phyloP scores from a whole-genome alignment of 2,113 vertebrate genomes.

The Prochilodus magdalenae region DNA sequence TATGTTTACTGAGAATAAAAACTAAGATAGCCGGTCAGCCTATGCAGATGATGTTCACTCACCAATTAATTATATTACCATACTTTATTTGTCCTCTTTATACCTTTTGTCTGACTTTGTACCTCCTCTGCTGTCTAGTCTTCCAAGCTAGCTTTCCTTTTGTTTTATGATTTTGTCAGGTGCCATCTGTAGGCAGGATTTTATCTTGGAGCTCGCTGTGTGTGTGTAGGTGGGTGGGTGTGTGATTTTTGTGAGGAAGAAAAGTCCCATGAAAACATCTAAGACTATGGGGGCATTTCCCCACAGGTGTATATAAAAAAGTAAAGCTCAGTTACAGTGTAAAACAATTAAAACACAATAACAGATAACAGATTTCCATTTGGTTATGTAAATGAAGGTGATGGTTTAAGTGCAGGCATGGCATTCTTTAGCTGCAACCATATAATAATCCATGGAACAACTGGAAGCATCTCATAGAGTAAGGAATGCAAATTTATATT shows the following conservation, averaged over 20 bases:
- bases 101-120: too few species aligned
- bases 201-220: not conserved
- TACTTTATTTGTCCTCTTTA: not conserved
- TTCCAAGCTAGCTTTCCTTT: not conserved
- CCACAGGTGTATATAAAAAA: too few species aligned
- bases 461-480: not conserved
- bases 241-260: not conserved
- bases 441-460: not conserved
- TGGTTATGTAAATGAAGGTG: not conserved
- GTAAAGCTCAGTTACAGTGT: too few species aligned
- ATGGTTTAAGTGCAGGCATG: not conserved
- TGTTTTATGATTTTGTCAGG: not conserved
- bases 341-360: too few species aligned
- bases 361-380: not conserved
- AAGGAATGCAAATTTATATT: not conserved
- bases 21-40: too few species aligned
- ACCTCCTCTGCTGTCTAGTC: not conserved
- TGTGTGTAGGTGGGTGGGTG: not conserved
- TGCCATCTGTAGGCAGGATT: not conserved
- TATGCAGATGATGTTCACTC: too few species aligned
- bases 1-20: too few species aligned
- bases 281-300: not conserved
- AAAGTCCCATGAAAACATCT: not conserved
- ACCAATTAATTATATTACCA: too few species aligned
- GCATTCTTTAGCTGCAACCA: not conserved